phyloP scores from a whole-genome alignment of 2,888 invertebrate genomes.

The Bellardia bayeri region DNA sequence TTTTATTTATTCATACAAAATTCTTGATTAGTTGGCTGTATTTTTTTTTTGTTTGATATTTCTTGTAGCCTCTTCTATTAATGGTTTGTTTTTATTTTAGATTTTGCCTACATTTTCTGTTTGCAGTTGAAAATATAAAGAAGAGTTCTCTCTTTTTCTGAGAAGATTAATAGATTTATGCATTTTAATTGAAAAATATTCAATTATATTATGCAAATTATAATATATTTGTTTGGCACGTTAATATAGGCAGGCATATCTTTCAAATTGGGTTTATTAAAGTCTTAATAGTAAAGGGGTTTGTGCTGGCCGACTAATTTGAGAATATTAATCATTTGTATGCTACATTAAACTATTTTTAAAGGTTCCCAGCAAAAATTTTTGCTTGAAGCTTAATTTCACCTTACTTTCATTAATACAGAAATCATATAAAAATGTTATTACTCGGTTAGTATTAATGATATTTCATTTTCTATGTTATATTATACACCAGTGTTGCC shows the following conservation, averaged over 20 bases:
- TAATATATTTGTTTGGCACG: background rate
- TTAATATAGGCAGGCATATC: background rate
- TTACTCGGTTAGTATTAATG: too few species aligned
- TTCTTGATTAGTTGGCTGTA: slow-evolving; percentile 59
- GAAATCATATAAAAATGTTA: too few species aligned
- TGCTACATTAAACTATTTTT: background rate
- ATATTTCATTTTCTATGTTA: too few species aligned
- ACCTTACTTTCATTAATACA: too few species aligned
- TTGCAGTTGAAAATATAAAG: background rate
- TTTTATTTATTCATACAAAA: slow-evolving; percentile 67
- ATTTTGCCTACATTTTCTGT: slow-evolving; percentile 16
- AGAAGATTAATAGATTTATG: slow-evolving; percentile 72
- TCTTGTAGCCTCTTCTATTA: slow-evolving; percentile 41
- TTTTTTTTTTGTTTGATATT: background rate
- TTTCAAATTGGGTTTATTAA: background rate
- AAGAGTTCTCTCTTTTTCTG: slow-evolving; percentile 35
- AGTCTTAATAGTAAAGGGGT: background rate
- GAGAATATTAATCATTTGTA: too few species aligned
- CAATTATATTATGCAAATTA: slow-evolving; percentile 71
- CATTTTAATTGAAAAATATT: slow-evolving; percentile 71
- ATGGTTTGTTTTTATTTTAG: slow-evolving; percentile 21
- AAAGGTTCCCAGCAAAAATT: background rate
- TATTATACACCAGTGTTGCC: too few species aligned
- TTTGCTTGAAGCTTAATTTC: too few species aligned
- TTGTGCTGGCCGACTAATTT: too few species aligned